Evolutionary conservation across 2,888 invertebrate species (phyloP).

Genomic region (Zaprionus obscuricornis): DNA sequence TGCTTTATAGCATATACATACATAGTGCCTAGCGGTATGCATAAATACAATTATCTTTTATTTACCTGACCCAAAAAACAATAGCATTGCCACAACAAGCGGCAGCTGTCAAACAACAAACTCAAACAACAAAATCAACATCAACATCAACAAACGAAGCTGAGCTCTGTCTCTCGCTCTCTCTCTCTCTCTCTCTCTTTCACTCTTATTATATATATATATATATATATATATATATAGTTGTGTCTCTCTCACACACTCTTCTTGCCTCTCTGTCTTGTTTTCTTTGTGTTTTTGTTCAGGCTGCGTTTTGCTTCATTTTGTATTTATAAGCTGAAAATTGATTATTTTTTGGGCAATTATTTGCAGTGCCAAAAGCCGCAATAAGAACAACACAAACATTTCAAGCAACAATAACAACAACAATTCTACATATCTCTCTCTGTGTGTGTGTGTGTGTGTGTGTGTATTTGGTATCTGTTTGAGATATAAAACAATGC

Average conservation of each 20-base stretch:
- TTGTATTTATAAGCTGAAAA: constrained; percentile 61
- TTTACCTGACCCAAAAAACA: constrained; percentile 24
- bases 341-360: constrained; percentile 52
- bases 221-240: too few species aligned
- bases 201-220: too few species aligned
- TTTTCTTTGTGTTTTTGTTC: too few species aligned
- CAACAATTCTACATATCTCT: constrained; percentile 18
- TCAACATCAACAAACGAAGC: not conserved
- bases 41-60: constrained; percentile 25
- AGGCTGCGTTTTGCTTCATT: too few species aligned
- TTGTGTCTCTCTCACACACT: too few species aligned
- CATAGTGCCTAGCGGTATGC: too few species aligned
- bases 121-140: constrained; percentile 10
- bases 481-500: not conserved
- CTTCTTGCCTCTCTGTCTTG: too few species aligned
- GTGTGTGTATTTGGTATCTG: not conserved
- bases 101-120: constrained; percentile 8
- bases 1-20: too few species aligned
- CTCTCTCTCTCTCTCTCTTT: not conserved
- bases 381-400: too few species aligned
- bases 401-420: constrained; percentile 24
- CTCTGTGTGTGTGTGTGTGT: constrained; percentile 15
- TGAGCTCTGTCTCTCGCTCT: not conserved
- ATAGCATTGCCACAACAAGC: constrained; percentile 12
- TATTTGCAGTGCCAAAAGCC: constrained; percentile 53